phyloP scores from a whole-genome alignment of 2,888 invertebrate genomes.

The Ditula angustiorana region DNA sequence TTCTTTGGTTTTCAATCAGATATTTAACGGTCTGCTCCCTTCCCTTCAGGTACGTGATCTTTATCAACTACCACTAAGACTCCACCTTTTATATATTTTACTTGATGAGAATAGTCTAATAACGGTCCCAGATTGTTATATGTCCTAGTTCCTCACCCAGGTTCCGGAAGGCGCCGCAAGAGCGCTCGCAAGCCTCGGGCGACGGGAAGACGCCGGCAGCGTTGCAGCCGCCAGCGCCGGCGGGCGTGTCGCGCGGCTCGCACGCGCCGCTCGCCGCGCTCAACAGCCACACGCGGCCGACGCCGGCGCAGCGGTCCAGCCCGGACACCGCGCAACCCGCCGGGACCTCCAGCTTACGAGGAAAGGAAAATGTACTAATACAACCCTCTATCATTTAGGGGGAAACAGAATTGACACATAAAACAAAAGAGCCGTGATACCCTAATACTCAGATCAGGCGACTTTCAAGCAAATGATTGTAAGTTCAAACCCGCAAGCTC shows the following conservation, averaged over 20 bases:
- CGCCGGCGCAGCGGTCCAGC: constrained; percentile 57
- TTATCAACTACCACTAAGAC: no score
- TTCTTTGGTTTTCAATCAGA: no score
- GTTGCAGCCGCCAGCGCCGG: constrained; percentile 85
- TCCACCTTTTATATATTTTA: no score
- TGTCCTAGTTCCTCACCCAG: constrained; percentile 83
- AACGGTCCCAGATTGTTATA: neutral
- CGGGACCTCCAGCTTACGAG: constrained; percentile 49
- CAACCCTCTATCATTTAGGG: no score
- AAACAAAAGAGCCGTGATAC: no score
- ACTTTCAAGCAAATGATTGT: no score
- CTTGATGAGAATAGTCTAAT: no score
- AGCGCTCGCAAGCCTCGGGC: constrained; percentile 90
- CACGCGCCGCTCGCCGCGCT: constrained; percentile 75
- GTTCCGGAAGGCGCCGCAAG: constrained; percentile 89
- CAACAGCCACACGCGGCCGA: constrained; percentile 65
- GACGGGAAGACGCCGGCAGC: constrained; percentile 85
- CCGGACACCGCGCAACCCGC: constrained; percentile 53
- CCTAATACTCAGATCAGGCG: no score
- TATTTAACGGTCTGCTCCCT: no score
- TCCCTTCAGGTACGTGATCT: no score
- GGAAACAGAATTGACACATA: no score
- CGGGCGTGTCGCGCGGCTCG: constrained; percentile 57
- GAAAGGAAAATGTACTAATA: neutral
- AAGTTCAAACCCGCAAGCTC: no score